Evolutionary conservation across 2,797 vertebrate genomes (phyloP), one percentile per base, ranked within the genome.

Genomic region (Oreochromis mossambicus): DNA sequence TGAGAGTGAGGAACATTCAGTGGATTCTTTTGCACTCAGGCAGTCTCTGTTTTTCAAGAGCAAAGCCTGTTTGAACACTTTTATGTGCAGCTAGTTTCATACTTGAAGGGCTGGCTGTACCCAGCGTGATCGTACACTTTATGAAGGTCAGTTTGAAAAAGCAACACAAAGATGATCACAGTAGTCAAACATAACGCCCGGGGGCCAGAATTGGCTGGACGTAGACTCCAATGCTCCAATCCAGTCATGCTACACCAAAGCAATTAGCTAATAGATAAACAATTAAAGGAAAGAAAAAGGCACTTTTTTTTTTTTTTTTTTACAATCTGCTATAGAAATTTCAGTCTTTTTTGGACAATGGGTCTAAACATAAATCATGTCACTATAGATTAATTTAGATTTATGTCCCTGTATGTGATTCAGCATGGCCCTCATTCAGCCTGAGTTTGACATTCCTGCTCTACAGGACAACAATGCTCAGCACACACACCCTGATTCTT

Each of bases 321-420:
- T 34, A 19, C 2, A 34, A 11, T 19, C 29, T 19, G 17, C 9
- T 34, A 12, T 19, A 61, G 29, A 61, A 19, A 34, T 61, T 11
- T 61, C 0, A n/a, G 56, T 7, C 1, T n/a, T 34, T 36, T 61
- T 61, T n/a, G 17, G 36, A n/a, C 56, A 36, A 7, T 61, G 9
- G 58, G 2, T 61, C 6, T n/a, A 61, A 36, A 61, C 63, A 68
- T 43, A 68, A 43, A 68, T 43, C 13, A 46, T 46, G 38, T 26
- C 21, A 11, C 38, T 17, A 46, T 43, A 70, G 1, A 61, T 36
- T 61, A 5, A 36, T 26, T 46, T 70, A 11, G 2, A 15, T 46
- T 70, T 7, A 46, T 46, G 0, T 11, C 0, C 5, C 66, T 46
- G 0, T 7, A 29, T 14, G 61, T 41, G 4, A 66, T 66, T 26